Evolutionary conservation across 35 echinoderm and acorn worm genomes (phyloP).

Genomic region (Chiridota heheva): DNA sequence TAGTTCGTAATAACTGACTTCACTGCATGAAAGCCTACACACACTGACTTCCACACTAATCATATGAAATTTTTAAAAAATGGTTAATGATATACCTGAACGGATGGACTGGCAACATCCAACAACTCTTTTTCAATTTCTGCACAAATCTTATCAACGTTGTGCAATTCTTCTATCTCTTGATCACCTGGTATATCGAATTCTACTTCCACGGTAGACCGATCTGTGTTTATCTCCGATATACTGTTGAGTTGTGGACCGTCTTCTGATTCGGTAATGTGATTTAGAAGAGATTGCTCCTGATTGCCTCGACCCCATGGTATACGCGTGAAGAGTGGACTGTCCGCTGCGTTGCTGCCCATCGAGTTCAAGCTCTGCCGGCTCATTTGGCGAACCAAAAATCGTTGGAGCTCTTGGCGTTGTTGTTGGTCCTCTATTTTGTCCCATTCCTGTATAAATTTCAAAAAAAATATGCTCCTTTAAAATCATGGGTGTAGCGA

Average conservation of each 20-base stretch:
- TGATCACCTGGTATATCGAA: no score
- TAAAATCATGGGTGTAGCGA: background rate
- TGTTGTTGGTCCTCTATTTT: slow-evolving; percentile 52
- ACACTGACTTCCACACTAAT: no score
- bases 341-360: background rate
- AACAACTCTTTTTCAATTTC: no score
- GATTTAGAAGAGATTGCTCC: background rate
- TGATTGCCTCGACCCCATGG: slow-evolving; percentile 19
- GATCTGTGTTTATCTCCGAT: slow-evolving; percentile 15
- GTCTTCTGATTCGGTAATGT: slow-evolving; percentile 5
- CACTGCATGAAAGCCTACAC: no score
- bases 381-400: slow-evolving; percentile 74
- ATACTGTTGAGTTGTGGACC: background rate
- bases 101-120: no score
- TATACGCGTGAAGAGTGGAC: slow-evolving; percentile 28
- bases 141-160: no score
- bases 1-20: no score
- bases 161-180: no score
- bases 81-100: no score
- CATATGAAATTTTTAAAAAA: no score
- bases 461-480: background rate
- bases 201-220: no score
- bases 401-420: slow-evolving; percentile 56
- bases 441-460: slow-evolving; percentile 69
- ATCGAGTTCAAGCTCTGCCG: slow-evolving; percentile 36